Evolutionary conservation across 2,113 vertebrate species (phyloP).

Genomic region (Gambusia holbrooki): DNA sequence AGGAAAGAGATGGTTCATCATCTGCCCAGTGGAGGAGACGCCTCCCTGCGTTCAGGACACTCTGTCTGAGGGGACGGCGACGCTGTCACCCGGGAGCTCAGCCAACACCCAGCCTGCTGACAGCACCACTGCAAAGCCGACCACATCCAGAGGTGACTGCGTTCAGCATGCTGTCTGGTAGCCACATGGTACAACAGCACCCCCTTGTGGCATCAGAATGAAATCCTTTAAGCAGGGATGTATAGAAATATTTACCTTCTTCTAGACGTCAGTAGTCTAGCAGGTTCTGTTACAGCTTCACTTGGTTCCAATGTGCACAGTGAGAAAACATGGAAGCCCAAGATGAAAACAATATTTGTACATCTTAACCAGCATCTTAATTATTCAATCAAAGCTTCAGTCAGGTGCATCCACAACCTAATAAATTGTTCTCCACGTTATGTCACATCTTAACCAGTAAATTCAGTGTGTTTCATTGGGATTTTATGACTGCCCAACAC

Average conservation of each 20-base stretch:
- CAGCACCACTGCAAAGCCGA: constrained; percentile 73
- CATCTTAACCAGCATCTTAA: too few relatives aligned
- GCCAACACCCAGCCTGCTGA: constrained; percentile 67
- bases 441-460: too few relatives aligned
- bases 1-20: constrained; percentile 98
- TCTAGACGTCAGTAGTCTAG: neutral
- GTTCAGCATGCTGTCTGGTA: constrained; percentile 14
- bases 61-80: constrained; percentile 71
- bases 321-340: too few relatives aligned
- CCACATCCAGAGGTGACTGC: constrained; percentile 85
- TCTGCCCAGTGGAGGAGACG: constrained; percentile 95
- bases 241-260: too few relatives aligned
- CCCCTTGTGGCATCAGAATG: constrained; percentile 16
- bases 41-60: constrained; percentile 78
- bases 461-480: too few relatives aligned
- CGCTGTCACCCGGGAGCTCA: constrained; percentile 73
- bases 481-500: too few relatives aligned
- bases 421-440: too few relatives aligned
- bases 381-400: too few relatives aligned
- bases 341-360: too few relatives aligned
- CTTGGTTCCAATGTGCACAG: neutral
- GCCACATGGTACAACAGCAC: constrained; percentile 15
- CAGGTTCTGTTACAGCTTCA: neutral
- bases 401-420: too few relatives aligned
- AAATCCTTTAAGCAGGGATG: constrained; percentile 8